Conservation (phyloP, 2,113 vertebrate genomes). For the Odocoileus virginianus region DNA sequence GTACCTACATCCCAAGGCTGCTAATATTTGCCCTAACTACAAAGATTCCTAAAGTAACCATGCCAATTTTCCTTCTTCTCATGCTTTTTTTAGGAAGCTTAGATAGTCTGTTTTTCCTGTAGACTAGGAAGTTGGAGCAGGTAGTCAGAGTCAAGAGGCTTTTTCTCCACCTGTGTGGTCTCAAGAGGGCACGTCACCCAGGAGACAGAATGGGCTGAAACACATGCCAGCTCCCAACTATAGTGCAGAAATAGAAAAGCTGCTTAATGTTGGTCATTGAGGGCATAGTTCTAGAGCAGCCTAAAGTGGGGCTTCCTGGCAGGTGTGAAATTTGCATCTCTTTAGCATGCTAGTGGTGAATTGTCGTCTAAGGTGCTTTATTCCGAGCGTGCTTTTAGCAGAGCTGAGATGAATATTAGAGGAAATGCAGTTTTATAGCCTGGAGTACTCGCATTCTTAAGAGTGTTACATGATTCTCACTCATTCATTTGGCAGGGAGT, state of each 20-base stretch:
- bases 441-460: not conserved
- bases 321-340: conserved; percentile 18
- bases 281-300: not conserved
- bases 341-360: not conserved
- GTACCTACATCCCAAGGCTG: not conserved
- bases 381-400: not conserved
- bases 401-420: not conserved
- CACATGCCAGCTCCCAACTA: not conserved
- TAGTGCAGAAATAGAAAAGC: not conserved
- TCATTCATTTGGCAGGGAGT: not conserved
- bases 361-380: not conserved
- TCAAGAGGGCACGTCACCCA: not conserved
- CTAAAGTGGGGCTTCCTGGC: not conserved
- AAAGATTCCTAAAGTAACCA: not conserved
- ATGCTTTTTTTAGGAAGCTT: not conserved
- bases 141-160: not conserved
- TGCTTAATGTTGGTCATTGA: not conserved
- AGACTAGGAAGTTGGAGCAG: not conserved
- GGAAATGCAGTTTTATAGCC: not conserved
- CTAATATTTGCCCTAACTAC: not conserved
- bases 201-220: not conserved
- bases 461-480: not conserved
- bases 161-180: not conserved
- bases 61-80: not conserved
- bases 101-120: not conserved